These are phyloP conservation scores for Egretta garzetta DNA, from an alignment of 2,113 vertebrate genomes.

Conservation along the genomic window DNA sequence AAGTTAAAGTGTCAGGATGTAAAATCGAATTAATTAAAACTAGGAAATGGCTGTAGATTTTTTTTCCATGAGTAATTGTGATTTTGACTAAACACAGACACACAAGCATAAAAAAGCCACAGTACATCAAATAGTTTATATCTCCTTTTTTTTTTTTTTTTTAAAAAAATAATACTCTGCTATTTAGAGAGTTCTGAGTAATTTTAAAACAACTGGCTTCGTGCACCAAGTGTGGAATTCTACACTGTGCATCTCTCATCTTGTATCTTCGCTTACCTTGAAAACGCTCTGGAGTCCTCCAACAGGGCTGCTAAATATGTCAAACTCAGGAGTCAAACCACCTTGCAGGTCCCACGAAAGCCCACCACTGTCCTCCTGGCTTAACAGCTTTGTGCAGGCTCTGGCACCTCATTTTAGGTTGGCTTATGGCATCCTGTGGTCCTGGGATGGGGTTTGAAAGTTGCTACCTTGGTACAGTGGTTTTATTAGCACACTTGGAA, in stretches of 20 bases:
- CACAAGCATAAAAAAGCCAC: not conserved
- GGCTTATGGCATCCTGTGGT: not conserved
- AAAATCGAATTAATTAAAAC: slow-evolving; percentile 61
- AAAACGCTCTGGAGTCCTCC: not conserved
- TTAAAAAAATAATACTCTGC: not conserved
- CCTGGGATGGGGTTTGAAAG: not conserved
- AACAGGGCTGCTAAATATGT: not conserved
- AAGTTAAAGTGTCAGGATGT: slow-evolving; percentile 44
- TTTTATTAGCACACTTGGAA: not conserved
- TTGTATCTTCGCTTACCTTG: not conserved
- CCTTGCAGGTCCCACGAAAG: not conserved
- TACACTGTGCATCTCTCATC: not conserved
- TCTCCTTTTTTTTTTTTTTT: not conserved
- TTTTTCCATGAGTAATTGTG: not conserved
- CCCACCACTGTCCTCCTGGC: not conserved
- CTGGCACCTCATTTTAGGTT: not conserved
- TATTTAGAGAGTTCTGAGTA: not conserved
- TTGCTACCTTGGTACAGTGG: not conserved
- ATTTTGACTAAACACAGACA: not conserved
- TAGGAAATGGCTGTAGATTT: slow-evolving; percentile 6
- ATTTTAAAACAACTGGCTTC: not conserved
- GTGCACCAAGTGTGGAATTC: not conserved
- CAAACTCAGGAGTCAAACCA: not conserved
- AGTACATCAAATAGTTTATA: not conserved
- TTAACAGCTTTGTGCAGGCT: not conserved